Base-by-base conservation (phyloP, 2,113 vertebrate genomes). In the Jacana jacana region DNA sequence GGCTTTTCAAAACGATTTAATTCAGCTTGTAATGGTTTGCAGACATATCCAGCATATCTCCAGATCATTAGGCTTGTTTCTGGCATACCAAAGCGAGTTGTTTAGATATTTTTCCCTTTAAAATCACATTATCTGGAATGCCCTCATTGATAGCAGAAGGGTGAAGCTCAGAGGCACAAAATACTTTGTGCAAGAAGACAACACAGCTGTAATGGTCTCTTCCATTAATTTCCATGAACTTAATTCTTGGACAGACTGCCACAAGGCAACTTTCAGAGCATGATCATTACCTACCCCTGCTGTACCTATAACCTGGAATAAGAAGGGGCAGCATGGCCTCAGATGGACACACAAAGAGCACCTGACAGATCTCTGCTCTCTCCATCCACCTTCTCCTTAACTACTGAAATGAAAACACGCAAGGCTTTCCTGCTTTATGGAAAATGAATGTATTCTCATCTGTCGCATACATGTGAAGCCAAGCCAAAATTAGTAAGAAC, bases 401-500 rank as follows among this genome's bases (percentile, higher is more conserved):
- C 42, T 58, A 51, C 37, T 1, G 18, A 48, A 66, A 63, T 6
- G 27, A 92, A 90, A 95, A 46, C 25, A 30, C 69, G 27, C 14
- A 37, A 54, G 82, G 55, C 51, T 88, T 73, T 94, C 82, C 76
- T 88, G 77, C 76, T 65, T 65, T 75, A 42, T 23, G 70, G 88
- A 94, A 94, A 83, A 93, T 6, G 57, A 88, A 83, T 60, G 51
- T 31, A 39, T 82, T 89, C 61, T 68, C 76, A 88, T 90, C 76
- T 64, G 81, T 61, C 7, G 3, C 52, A 30, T 23, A 30, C 54
- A 46, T 46, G 46, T 49, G 46, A 95, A 86, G 39, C 61, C 73
- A 71, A 83, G 63, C 24, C 82, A 94, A 95, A 95, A 88, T 93
- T 86, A 96, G 85, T 64, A 81, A 73, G 76, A 91, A 73, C 61